These are phyloP conservation scores for Maconellicoccus hirsutus DNA, from an alignment of 1,140 invertebrate genomes.

Conservation along the genomic window DNA sequence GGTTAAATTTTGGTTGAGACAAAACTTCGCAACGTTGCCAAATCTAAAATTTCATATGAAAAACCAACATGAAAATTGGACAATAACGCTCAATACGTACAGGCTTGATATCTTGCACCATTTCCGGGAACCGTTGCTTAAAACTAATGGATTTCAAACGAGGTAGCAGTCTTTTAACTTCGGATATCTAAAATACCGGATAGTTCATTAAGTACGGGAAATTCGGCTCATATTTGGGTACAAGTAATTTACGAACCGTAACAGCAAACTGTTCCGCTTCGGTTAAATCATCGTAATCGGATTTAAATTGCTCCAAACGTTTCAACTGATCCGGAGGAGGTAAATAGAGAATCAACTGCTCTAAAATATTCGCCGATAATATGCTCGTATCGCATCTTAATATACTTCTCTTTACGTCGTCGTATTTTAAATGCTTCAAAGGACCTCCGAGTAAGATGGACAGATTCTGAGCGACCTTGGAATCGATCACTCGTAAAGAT, in stretches of 20 bases:
- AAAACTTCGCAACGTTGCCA: no score
- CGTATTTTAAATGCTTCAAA: conserved; percentile 77
- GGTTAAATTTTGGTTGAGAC: no score
- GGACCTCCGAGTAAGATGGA: conserved; percentile 79
- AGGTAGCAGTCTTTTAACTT: conserved; percentile 76
- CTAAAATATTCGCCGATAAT: conserved; percentile 65
- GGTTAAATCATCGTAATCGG: conserved; percentile 66
- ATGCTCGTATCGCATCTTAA: conserved; percentile 74
- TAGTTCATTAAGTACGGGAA: no score
- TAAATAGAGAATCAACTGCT: conserved; percentile 76
- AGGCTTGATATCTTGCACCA: conserved; percentile 83
- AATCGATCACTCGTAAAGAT: conserved; percentile 80
- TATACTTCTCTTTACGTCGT: conserved; percentile 72
- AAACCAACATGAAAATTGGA: no score
- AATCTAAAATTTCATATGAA: no score
- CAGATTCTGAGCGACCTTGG: conserved; percentile 90
- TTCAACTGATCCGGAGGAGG: conserved; percentile 81
- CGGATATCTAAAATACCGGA: conserved; percentile 46
- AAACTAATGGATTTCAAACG: conserved; percentile 83
- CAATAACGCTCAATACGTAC: conserved; percentile 43
- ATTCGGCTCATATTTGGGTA: conserved; percentile 19
- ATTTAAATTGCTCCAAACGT: conserved; percentile 61
- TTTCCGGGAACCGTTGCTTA: conserved; percentile 68
- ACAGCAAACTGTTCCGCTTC: conserved; percentile 92
- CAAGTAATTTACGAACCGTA: conserved; percentile 45